Base-by-base conservation (phyloP, 2,888 invertebrate genomes). In the Drosophila austrosaltans region DNA sequence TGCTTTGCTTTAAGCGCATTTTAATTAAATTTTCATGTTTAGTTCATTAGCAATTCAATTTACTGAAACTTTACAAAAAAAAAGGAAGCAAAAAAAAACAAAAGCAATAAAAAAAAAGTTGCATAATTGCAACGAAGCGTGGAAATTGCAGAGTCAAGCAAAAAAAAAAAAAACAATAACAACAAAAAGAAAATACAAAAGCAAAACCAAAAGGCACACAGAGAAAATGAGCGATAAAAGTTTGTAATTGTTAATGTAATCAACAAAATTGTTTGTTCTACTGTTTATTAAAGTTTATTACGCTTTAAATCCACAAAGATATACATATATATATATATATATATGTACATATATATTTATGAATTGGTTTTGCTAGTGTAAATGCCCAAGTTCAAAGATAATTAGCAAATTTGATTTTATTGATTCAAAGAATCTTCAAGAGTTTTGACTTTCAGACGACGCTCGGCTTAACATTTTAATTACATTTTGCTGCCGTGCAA, bases 11-110 rank as follows among this genome's bases (percentile, higher is more conserved):
- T 78, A 80, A 75, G 74, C 74, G 73, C 72, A 76, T 76, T 83
- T 82, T 76, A 78, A 85, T 85, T 78, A 77, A 79, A 75, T 77
- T 82, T 83, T 70, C 76, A 81, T 78, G 82, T 79, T 79, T 68
- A 83, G 76, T 76, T 82, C 84, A 84, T 84, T 83, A 82, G 83
- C 74, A 83, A 86, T 85, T 86, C 79, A 82, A 86, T 86, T 84
- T 72, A 75, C 72, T 74, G 77, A 67, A 48, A 48, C 48, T 68
- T 68, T 68, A 53, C 54, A 59, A 67, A 32, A 39, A 44, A 30
- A 53, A 66, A 25, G 12, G 10, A 65, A 69, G 65, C 44, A 65
- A 59, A 68, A 42, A 42, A 39, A 6, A 69, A 58, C 16, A 58
- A 42, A 39, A 42, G 44, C 66, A 59, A 58, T 20, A 56, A 42